Percentiles rank a stretch among this genome's conserved stretches.
Evolutionary conservation across 2,113 vertebrate species (phyloP).

Genomic region (Perca fluviatilis): DNA sequence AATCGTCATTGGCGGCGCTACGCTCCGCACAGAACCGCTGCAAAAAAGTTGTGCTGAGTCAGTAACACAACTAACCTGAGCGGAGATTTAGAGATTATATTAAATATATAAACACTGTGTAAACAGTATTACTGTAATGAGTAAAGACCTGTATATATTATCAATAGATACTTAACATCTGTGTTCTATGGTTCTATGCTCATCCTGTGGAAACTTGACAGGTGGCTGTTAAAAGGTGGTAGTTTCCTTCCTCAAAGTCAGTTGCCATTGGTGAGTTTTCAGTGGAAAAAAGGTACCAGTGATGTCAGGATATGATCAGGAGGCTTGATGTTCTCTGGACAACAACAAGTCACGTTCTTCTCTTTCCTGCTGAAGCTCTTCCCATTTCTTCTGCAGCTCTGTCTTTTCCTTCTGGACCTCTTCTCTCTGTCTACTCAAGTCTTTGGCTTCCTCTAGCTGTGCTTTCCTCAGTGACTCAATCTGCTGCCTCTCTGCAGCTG

Average conservation of each 20-base stretch:
- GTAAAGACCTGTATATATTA: background rate
- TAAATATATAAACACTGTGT: background rate
- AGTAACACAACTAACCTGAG: background rate
- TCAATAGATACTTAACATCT: background rate
- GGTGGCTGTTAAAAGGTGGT: background rate
- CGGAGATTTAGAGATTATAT: background rate
- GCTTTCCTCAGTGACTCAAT: conserved; percentile 74
- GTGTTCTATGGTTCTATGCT: background rate
- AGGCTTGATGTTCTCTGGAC: conserved; percentile 16
- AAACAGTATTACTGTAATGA: background rate
- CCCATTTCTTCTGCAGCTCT: conserved; percentile 67
- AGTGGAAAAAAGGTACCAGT: background rate
- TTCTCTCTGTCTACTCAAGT: conserved; percentile 65
- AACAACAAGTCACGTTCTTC: conserved; percentile 51
- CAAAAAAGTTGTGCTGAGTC: background rate
- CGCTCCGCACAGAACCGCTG: no score
- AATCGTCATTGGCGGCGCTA: no score
- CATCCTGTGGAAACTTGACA: background rate
- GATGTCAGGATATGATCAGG: background rate
- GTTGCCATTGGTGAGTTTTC: background rate
- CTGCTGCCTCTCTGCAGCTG: conserved; percentile 66
- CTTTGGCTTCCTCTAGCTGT: conserved; percentile 75
- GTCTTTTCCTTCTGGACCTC: conserved; percentile 66
- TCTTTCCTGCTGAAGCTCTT: conserved; percentile 68
- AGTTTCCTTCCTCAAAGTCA: conserved; percentile 17